Evolutionary conservation across 92 coral and sea anemone species (phyloP), one percentile per base, ranked within the genome.

Genomic region (Epizoanthus ramosus): DNA sequence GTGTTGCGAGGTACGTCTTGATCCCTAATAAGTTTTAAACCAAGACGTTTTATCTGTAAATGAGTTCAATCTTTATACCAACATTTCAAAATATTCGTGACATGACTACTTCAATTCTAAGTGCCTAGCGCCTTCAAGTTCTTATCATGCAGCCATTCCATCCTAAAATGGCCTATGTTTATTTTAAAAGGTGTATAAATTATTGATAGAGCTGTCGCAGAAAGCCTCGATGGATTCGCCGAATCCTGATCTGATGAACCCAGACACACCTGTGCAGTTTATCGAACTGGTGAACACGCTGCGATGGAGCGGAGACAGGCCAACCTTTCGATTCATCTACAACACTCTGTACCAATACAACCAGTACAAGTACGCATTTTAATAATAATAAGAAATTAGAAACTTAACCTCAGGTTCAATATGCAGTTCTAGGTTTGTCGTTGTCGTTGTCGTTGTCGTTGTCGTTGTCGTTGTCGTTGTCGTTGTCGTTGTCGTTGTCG

Each of bases 271-370:
- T 1, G 69, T 76, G n/a, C 57, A 59, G 64, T 76, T 76, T 43
- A 60, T 76, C 17, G 81, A 76, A 7, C 81, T 76, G 6, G 81
- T 76, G 22, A 60, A 76, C 68, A 76, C 81, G n/a, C 61, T 76
- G 13, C 81, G 81, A 3, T 76, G 52, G 81, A 39, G 59, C 15
- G 39, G 50, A 33, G 14, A 16, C 25, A 37, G 37, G 13, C 3
- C 10, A 2, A 31, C 1, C 25, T 76, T 76, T 33, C 63, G 31
- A 5, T 60, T 18, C 35, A 60, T 43, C 15, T 76, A n/a, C 22
- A 59, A 76, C 69, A 41, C 58, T 7, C 69, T 76, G 5, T 76
- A 76, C 81, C 3, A 39, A 1, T 18, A 57, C 45, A 35, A 19
- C 41, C 18, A 18, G 23, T 76, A 37, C 56, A 63, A 22, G 81